Conservation (phyloP, 2,113 vertebrate genomes). For the Athene noctua region DNA sequence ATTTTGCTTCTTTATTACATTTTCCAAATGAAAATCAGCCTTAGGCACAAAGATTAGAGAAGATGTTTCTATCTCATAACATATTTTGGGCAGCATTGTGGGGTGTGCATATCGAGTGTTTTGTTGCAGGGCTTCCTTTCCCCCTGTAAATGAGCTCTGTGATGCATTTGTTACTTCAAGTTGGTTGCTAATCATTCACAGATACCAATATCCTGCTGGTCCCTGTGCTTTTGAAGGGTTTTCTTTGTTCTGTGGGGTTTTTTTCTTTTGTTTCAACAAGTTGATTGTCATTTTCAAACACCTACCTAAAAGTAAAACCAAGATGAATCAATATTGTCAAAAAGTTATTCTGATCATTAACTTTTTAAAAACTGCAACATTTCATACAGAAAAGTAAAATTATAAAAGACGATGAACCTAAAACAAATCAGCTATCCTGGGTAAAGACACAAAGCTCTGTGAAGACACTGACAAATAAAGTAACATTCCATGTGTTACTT, state of each 20-base stretch:
- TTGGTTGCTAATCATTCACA: constrained; percentile 9
- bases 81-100: neutral
- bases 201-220: neutral
- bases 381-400: neutral
- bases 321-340: neutral
- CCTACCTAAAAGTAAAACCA: neutral
- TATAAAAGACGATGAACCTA: neutral
- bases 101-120: neutral
- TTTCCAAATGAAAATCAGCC: constrained; percentile 12
- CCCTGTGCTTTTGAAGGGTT: neutral
- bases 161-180: neutral
- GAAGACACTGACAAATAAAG: neutral
- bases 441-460: neutral
- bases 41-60: constrained; percentile 23
- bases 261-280: neutral
- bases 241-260: neutral
- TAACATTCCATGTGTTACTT: neutral
- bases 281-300: neutral
- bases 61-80: neutral
- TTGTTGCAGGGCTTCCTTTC: neutral
- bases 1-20: neutral
- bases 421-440: neutral
- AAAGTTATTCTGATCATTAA: neutral
- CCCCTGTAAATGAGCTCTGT: neutral
- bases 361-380: neutral